phyloP scores from a whole-genome alignment of 2,888 invertebrate genomes.

The Megalurothrips usitatus region DNA sequence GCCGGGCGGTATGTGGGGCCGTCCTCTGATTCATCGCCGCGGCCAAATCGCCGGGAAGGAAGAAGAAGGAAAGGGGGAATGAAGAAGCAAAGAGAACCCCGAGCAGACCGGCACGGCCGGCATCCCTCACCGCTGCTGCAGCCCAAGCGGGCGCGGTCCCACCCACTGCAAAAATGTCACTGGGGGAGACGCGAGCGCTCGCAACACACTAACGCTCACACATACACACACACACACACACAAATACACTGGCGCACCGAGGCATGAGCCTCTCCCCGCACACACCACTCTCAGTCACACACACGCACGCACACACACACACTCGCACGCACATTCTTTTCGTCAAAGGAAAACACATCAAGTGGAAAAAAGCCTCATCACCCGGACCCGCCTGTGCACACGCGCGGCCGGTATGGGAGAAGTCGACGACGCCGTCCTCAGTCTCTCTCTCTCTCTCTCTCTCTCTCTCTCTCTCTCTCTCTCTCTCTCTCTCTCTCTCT shows the following conservation, averaged over 20 bases:
- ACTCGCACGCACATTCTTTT: background rate
- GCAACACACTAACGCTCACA: background rate
- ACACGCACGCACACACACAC: background rate
- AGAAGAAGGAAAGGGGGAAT: too few species aligned
- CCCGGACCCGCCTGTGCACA: background rate
- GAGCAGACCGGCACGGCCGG: too few species aligned
- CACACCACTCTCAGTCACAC: background rate
- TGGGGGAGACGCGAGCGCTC: too few species aligned
- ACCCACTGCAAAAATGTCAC: too few species aligned
- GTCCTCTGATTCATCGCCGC: too few species aligned
- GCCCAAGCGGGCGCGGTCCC: too few species aligned
- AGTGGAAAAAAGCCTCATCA: constrained; percentile 3
- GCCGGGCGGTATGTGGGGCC: background rate
- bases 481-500: background rate
- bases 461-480: background rate
- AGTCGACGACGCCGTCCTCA: background rate
- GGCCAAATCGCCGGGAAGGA: too few species aligned
- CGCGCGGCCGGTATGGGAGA: background rate
- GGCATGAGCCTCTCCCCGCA: background rate
- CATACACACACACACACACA: background rate
- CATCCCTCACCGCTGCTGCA: too few species aligned
- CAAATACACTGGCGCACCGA: background rate
- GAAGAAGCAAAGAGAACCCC: too few species aligned
- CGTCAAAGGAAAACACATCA: background rate
- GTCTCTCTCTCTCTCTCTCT: background rate